Base-by-base conservation (phyloP, 2,797 vertebrate genomes). In the Cryptoprocta ferox region DNA sequence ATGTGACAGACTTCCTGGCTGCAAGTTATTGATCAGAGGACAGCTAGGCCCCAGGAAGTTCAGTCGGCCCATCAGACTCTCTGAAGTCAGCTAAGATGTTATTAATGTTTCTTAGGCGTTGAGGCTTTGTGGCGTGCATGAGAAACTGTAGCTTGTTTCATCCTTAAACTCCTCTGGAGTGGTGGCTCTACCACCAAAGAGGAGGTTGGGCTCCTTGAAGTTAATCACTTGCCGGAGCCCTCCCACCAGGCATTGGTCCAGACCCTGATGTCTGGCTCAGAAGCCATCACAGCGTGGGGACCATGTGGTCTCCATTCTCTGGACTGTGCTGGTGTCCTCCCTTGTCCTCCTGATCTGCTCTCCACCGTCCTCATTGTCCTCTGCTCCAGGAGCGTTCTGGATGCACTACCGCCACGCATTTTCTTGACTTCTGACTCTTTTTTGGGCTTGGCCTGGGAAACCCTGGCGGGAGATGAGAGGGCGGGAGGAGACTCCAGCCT, bases 11-110 rank as follows among this genome's bases (percentile, higher is more conserved):
- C 45, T 15, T 50, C 4, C 39, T 30, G 6, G 50, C 5, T 59
- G 61, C 14, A 39, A 37, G 26, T 32, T 32, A 26, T 30, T 42
- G 39, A 37, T 59, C 37, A 39, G 53, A 83, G 76, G 35, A 65
- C 21, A 24, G 5, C 14, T 6, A 8, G 2, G 5, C 35, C 35
- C 5, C 5, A 0, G 9, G 65, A 32, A 21, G 21, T 21, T 32
- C 42, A 14, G 7, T 19, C 26, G 32, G 42, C 4, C 28, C 28
- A 18, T 82, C 2, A 14, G 37, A 80, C 12, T 12, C 15, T 16
- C 28, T 42, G 71, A 37, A 80, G 78, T 10, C 42, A 15, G 53
- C 30, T 35, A n/a, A 28, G 39, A 70, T 10, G 14, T 1, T 4
- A 59, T n/a, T 3, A 30, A n/a, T 66, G n/a, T 45, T n/a, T 70